A percentile compares a stretch with the other conserved stretches of the same genome.
phyloP scores from a whole-genome alignment of 2,888 invertebrate species.

The Leptodirus hochenwartii region DNA sequence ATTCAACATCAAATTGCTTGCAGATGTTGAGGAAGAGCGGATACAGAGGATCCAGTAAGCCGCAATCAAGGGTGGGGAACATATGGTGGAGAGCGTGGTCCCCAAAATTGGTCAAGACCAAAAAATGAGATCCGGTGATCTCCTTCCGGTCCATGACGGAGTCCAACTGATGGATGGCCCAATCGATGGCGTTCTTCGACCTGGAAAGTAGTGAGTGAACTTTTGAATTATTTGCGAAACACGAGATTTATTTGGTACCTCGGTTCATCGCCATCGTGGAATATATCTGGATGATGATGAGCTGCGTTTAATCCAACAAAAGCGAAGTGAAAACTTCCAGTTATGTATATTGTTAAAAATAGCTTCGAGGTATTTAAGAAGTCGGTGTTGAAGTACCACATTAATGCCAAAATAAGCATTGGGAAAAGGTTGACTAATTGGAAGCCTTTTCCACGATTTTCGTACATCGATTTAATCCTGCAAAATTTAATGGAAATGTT shows the following conservation, averaged over 20 bases:
- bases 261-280: slow-evolving; percentile 55
- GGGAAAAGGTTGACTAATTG: slow-evolving; percentile 24
- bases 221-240: too few species aligned
- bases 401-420: slow-evolving; percentile 12
- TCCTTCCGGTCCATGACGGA: slow-evolving; percentile 55
- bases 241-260: slow-evolving; percentile 31
- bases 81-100: slow-evolving; percentile 67
- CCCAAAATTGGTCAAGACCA: slow-evolving; percentile 56
- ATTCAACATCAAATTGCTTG: slow-evolving; percentile 38
- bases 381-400: slow-evolving; percentile 18
- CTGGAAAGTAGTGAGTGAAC: slow-evolving; percentile 29
- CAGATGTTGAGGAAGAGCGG: slow-evolving; percentile 43
- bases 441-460: slow-evolving; percentile 11
- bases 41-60: slow-evolving; percentile 45
- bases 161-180: slow-evolving; percentile 65
- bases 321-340: slow-evolving; percentile 39
- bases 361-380: slow-evolving; percentile 31
- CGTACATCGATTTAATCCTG: slow-evolving; percentile 4
- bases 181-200: slow-evolving; percentile 34
- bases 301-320: slow-evolving; percentile 49
- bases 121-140: slow-evolving; percentile 44
- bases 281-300: slow-evolving; percentile 60
- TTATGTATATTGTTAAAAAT: slow-evolving; percentile 26
- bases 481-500: slow-evolving; percentile 6
- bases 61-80: slow-evolving; percentile 68